A percentile compares a stretch with the other conserved stretches of the same genome.
Evolutionary conservation across 2,113 vertebrate genomes (phyloP).

Genomic region (Lepisosteus oculatus): DNA sequence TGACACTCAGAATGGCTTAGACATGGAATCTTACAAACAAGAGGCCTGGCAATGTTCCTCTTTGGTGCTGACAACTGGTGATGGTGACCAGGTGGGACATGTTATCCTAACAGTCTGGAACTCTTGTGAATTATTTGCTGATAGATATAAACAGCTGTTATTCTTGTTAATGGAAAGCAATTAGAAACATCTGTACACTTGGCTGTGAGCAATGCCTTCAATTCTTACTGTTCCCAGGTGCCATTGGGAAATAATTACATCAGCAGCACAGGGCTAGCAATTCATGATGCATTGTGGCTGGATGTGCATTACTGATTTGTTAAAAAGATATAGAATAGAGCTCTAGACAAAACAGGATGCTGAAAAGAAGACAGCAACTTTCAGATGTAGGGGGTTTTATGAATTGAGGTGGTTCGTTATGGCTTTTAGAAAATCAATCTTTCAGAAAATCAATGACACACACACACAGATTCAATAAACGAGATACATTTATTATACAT

Average conservation of each 20-base stretch:
- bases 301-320: constrained; percentile 85
- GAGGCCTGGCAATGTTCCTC: constrained; percentile 69
- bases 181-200: constrained; percentile 99
- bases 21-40: constrained; percentile 72
- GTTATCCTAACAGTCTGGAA: constrained; percentile 98
- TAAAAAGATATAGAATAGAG: constrained; percentile 68
- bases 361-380: constrained; percentile 33
- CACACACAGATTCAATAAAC: too few species aligned
- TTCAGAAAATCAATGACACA: too few species aligned
- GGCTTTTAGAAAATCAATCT: too few species aligned
- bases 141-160: constrained; percentile 99
- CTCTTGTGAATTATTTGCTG: constrained; percentile 98
- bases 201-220: constrained; percentile 90
- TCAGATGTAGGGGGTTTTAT: not conserved
- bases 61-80: constrained; percentile 82
- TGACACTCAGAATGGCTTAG: constrained; percentile 76
- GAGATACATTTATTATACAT: too few species aligned
- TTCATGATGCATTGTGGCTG: constrained; percentile 56
- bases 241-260: constrained; percentile 97
- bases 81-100: constrained; percentile 97
- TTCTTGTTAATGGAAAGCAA: constrained; percentile 99
- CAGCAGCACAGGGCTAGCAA: constrained; percentile 73
- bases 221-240: constrained; percentile 83
- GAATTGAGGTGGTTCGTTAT: too few species aligned
- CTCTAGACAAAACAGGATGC: too few species aligned